A percentile compares a stretch with the other conserved stretches of the same genome.
phyloP scores from a whole-genome alignment of 2,113 vertebrate genomes.

The Cyphomyrus plagiostoma region DNA sequence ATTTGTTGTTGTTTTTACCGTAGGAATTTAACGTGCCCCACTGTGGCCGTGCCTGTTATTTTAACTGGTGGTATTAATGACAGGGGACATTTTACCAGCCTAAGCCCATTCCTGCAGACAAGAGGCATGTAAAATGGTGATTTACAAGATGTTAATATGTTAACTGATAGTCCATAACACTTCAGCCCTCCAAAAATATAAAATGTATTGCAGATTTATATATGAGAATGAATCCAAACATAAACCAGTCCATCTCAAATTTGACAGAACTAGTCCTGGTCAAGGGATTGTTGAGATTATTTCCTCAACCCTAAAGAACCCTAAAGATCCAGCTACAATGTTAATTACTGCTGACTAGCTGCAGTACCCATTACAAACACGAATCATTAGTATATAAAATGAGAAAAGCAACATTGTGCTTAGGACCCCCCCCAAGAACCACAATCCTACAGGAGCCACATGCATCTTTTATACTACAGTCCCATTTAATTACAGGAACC shows the following conservation, averaged over 20 bases:
- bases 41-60: not conserved
- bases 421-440: not conserved
- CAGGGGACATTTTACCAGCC: not conserved
- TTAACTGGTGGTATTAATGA: not conserved
- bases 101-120: not conserved
- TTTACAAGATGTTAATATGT: not conserved
- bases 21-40: not conserved
- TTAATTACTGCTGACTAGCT: not conserved
- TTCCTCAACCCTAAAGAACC: not conserved
- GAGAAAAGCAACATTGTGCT: not conserved
- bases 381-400: not conserved
- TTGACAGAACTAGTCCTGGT: not conserved
- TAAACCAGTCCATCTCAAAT: not conserved
- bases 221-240: not conserved
- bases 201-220: not conserved
- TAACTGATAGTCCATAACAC: not conserved
- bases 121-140: not conserved
- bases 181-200: not conserved
- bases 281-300: not conserved
- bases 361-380: not conserved
- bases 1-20: conserved; percentile 1
- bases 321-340: not conserved
- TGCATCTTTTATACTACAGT: not conserved
- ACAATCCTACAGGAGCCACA: not conserved
- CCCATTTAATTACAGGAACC: not conserved